phyloP scores from a whole-genome alignment of 2,113 vertebrate genomes.

The Lepisosteus osseus region DNA sequence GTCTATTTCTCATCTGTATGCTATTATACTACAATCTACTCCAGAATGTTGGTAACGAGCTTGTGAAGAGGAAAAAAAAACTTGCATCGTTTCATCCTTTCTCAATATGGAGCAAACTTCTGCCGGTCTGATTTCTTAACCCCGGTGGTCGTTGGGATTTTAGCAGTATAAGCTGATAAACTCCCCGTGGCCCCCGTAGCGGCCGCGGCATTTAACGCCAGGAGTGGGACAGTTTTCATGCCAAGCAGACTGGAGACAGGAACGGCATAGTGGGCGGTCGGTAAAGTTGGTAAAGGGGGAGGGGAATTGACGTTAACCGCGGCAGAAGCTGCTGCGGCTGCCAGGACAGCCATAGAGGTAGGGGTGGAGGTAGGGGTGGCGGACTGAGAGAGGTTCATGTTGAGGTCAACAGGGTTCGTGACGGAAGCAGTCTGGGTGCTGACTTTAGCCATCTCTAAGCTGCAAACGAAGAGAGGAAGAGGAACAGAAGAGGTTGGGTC shows the following conservation, averaged over 20 bases:
- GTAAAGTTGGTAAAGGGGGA: slow-evolving; percentile 72
- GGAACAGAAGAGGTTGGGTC: slow-evolving; percentile 61
- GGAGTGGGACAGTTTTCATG: slow-evolving; percentile 86
- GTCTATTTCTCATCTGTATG: slow-evolving; percentile 53
- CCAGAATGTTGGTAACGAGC: slow-evolving; percentile 58
- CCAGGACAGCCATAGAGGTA: slow-evolving; percentile 81
- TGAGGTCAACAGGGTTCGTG: slow-evolving; percentile 82
- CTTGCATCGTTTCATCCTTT: slow-evolving; percentile 55
- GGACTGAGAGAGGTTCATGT: slow-evolving; percentile 86
- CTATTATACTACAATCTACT: slow-evolving; percentile 58
- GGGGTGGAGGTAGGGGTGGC: slow-evolving; percentile 75
- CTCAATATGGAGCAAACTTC: slow-evolving; percentile 90
- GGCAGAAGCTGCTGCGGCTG: slow-evolving; percentile 68
- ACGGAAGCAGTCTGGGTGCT: slow-evolving; percentile 88
- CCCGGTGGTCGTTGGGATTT: slow-evolving; percentile 73
- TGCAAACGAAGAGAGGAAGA: slow-evolving; percentile 74
- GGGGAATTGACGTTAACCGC: slow-evolving; percentile 81
- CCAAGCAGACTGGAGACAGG: slow-evolving; percentile 90
- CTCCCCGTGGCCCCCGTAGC: slow-evolving; percentile 73
- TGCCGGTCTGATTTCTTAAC: slow-evolving; percentile 87
- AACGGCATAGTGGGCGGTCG: slow-evolving; percentile 84
- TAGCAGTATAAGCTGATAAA: slow-evolving; percentile 78
- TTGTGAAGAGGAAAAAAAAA: slow-evolving; percentile 27
- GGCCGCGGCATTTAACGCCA: slow-evolving; percentile 78
- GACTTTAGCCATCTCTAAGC: slow-evolving; percentile 97